phyloP scores from a whole-genome alignment of 1,140 invertebrate species.

The Psix sp. region DNA sequence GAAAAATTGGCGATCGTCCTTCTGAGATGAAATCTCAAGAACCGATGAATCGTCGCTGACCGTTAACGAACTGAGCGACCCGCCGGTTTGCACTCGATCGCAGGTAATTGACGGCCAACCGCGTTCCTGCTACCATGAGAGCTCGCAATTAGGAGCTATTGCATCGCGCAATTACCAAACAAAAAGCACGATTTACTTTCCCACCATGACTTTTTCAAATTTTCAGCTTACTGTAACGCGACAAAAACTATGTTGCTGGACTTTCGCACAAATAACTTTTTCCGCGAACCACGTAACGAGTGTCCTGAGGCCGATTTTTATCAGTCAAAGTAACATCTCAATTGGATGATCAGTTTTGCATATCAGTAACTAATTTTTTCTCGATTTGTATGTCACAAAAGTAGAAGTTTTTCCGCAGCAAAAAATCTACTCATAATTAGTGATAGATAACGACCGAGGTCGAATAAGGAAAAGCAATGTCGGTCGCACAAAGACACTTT shows the following conservation, averaged over 20 bases:
- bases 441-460: too few relatives aligned
- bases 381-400: too few relatives aligned
- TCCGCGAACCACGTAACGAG: background rate
- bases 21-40: too few relatives aligned
- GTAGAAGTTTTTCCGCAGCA: too few relatives aligned
- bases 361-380: too few relatives aligned
- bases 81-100: constrained; percentile 57
- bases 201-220: constrained; percentile 38
- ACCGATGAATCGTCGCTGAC: constrained; percentile 66
- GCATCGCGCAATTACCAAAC: constrained; percentile 57
- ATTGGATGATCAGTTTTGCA: too few relatives aligned
- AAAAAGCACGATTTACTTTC: constrained; percentile 40
- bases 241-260: background rate
- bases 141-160: constrained; percentile 61
- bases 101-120: constrained; percentile 65
- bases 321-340: too few relatives aligned
- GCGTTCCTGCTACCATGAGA: constrained; percentile 54
- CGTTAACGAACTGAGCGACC: constrained; percentile 66
- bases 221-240: constrained; percentile 15
- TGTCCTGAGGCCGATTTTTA: too few relatives aligned
- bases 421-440: too few relatives aligned
- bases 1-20: background rate
- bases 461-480: too few relatives aligned
- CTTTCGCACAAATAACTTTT: too few relatives aligned
- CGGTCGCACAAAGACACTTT: too few relatives aligned